Evolutionary conservation across 2,797 vertebrate species (phyloP), one percentile per base, ranked within the genome.

Genomic region (Pipistrellus pygmaeus): DNA sequence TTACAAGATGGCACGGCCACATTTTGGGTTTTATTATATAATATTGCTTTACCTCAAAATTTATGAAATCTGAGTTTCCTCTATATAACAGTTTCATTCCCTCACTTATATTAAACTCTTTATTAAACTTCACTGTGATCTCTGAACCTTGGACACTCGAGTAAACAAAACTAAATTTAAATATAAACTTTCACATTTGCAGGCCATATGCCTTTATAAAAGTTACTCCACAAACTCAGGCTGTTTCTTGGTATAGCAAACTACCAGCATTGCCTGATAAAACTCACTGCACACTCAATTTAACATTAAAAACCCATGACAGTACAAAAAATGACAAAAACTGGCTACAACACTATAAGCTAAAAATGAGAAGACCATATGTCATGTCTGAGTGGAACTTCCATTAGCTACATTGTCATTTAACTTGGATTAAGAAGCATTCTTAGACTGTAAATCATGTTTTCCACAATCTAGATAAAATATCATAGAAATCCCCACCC

Each of bases 361-460:
- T 93, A 82, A 92, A 72, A 71, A 83, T 44, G 21, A 96, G 51
- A 89, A 88, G 15, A 78, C 14, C 14, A 1, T 23, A 68, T 66
- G 44, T 38, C 57, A 66, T 71, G 2, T 84, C 75, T 14, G 71
- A 80, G 21, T 41, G 38, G 76, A 83, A 83, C 69, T 95, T 85
- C 38, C n/a, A 48, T 53, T 76, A 91, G 8, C 35, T 80, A 72
- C n/a, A 62, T 3, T 84, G 80, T 83, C 75, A 85, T 30, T 85
- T 75, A 84, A 94, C 92, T 35, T 81, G 89, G 23, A 72, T 81
- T 88, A 84, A 60, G 80, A 94, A 88, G 88, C 23, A 86, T 84
- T 92, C 48, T 88, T 90, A 44, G 27, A 89, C 44, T 60, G 18
- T 57, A 95, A 95, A 92, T 96, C 75, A 92, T 18, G 83, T 64